Evolutionary conservation across 2,888 invertebrate genomes (phyloP), one percentile per base, ranked within the genome.

Genomic region (Alloscopus bannaensis): DNA sequence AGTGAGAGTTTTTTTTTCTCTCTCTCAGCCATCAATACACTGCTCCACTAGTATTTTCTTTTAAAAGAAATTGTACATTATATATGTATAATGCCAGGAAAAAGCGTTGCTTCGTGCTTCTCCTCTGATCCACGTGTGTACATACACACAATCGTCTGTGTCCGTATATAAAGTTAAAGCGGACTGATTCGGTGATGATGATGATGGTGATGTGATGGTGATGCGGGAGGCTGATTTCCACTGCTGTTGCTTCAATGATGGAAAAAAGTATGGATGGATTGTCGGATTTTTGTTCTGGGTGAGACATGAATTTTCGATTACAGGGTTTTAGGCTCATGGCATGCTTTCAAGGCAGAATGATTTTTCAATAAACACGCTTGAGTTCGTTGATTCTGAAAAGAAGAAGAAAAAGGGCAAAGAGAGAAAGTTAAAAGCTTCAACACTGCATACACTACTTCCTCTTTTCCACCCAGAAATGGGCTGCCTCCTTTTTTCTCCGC

Each of bases 361-460:
- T 85, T 85, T 85, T 85, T 85, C 85, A 85, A 85, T 85, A 85
- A 85, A 85, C 85, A 85, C 85, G 85, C 85, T 81, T 84, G 85
- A 85, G 83, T 85, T 85, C 82, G 84, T 84, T 85, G 85, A 85
- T 85, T 85, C 83, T 81, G 79, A 83, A 83, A 81, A 81, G 83
- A 83, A 81, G 80, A 77, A 73, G 72, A 78, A 65, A 80, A 62
- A 70, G 81, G 71, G n/a, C n/a, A n/a, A n/a, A 78, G 82, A 72
- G 81, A 78, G 80, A 85, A 85, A 85, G 85, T 85, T 85, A 85
- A 85, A 85, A 85, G 85, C 84, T 81, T 82, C 78, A 80, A 80
- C 83, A 65, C 57, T 66, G 29, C 47, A n/a, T n/a, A n/a, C n/a
- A 26, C 52, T 66, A 28, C 47, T 62, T 66, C 18, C 52, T n/a